These are phyloP conservation scores for Gambusia affinis DNA, from an alignment of 2,113 vertebrate species.

Conservation along the genomic window DNA sequence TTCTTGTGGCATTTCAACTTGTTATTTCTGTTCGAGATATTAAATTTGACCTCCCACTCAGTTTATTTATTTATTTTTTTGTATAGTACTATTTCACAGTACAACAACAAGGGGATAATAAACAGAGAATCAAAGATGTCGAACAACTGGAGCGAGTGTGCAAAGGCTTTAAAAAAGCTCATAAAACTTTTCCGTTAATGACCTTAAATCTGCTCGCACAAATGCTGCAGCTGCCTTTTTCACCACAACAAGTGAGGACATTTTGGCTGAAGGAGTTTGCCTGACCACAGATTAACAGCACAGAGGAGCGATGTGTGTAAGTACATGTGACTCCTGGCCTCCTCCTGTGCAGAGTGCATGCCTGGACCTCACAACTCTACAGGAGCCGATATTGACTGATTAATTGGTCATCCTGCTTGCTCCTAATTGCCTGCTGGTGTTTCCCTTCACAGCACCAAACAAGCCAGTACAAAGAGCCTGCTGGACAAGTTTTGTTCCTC, in stretches of 20 bases:
- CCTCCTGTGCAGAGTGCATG: not conserved
- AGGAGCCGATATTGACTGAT: conserved; percentile 20
- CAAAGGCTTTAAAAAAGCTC: not conserved
- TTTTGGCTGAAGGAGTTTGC: not conserved
- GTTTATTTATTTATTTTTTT: too few relatives aligned
- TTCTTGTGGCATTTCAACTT: too few relatives aligned
- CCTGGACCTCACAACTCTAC: not conserved
- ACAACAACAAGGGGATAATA: not conserved
- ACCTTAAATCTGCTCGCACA: not conserved
- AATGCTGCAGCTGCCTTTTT: not conserved
- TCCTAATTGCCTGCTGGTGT: conserved; percentile 16
- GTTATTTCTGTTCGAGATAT: too few relatives aligned
- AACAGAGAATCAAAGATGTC: not conserved
- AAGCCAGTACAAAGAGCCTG: not conserved
- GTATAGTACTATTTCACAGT: too few relatives aligned
- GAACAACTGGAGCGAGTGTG: not conserved
- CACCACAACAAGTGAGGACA: not conserved
- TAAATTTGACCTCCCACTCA: too few relatives aligned
- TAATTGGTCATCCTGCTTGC: conserved; percentile 1
- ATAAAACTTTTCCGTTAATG: not conserved
- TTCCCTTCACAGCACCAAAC: conserved; percentile 2
- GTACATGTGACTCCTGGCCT: not conserved
- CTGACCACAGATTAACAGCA: not conserved
- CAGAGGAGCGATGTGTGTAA: not conserved
- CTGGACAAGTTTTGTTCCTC: not conserved